Evolutionary conservation across 2,113 vertebrate genomes (phyloP), one percentile per base, ranked within the genome.

Genomic region (Cryptotis parvus): DNA sequence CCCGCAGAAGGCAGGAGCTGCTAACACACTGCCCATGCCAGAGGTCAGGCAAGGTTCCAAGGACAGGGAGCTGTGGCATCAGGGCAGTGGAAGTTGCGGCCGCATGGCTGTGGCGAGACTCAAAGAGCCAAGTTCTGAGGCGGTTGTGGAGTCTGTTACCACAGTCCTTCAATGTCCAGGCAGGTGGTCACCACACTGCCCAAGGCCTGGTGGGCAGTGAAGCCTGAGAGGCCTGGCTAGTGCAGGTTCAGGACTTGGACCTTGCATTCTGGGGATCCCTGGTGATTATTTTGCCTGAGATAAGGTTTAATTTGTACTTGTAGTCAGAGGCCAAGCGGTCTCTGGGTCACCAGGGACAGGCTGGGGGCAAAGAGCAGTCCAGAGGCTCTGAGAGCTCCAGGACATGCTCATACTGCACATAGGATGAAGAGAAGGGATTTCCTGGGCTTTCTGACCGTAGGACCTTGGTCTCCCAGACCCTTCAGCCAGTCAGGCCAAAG

Each of bases 171-270:
- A n/a, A n/a, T n/a, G n/a, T n/a, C 10, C n/a, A 3, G 22, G 55
- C 15, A n/a, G 63, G 29, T 33, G 4, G 14, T 7, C n/a, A 24
- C 66, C 39, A 27, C 24, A 45, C 41, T 61, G 2, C 14, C 35
- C 11, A 1, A 73, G 24, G n/a, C 39, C 5, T 4, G 26, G 15
- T 4, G 10, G 49, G 49, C 3, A 0, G 1, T 35, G 20, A n/a
- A 6, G 11, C 9, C 33, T n/a, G 6, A 63, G 43, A 31, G 31
- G 52, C 26, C 31, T 49, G 39, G 41, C 14, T 8, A 4, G 0
- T 4, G 15, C 9, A 0, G 0, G 33, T 3, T 4, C 6, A 11
- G 45, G 27, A 8, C 6, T 45, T 45, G 49, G 55, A 10, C 68
- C 5, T 10, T 12, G 1, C 4, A 14, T 58, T 10, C 1, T 0